These are phyloP conservation scores for Mesocentrotus franciscanus DNA, from an alignment of 53 echinoderm and acorn worm species.

Conservation along the genomic window DNA sequence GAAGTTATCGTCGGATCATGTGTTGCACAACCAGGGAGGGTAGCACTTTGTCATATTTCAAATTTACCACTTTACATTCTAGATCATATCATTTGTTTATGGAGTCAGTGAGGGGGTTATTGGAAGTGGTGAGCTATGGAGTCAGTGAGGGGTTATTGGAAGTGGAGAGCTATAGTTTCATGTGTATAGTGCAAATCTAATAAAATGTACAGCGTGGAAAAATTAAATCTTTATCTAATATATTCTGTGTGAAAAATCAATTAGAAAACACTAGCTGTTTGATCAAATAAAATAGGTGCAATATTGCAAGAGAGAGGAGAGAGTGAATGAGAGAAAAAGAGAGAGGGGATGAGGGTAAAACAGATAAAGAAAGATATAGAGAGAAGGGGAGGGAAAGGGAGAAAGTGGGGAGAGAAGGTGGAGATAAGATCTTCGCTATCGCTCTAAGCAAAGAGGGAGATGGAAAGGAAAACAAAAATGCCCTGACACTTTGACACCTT, in stretches of 20 bases:
- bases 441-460: neutral
- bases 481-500: neutral
- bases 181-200: neutral
- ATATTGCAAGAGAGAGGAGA: neutral
- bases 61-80: neutral
- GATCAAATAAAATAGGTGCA: neutral
- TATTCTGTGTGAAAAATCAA: neutral
- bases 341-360: neutral
- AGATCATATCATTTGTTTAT: neutral
- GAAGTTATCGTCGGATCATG: no score
- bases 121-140: neutral
- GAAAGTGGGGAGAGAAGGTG: neutral
- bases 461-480: neutral
- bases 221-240: neutral
- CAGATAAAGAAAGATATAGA: neutral
- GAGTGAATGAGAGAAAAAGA: neutral
- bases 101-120: neutral
- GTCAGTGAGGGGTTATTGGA: neutral
- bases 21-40: no score
- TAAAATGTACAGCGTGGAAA: neutral
- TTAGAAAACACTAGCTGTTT: neutral
- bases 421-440: neutral
- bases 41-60: neutral
- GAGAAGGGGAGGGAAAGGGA: neutral
- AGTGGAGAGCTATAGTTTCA: neutral